Base-by-base conservation (phyloP, 2,797 vertebrate species). In the Sebastes hopkinsi region DNA sequence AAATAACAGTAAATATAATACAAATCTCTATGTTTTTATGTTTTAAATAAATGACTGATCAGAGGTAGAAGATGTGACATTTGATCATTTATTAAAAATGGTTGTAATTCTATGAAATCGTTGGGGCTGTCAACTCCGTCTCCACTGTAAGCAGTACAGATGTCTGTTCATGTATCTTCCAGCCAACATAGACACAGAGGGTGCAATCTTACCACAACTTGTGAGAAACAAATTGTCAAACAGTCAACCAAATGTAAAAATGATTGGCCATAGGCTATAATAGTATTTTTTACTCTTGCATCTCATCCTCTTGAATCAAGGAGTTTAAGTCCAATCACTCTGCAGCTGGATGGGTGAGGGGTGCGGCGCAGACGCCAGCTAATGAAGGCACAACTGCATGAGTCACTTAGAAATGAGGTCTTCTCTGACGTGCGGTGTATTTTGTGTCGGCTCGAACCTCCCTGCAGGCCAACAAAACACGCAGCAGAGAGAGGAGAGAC, bases 361-460 rank as follows among this genome's bases (percentile, higher is more conserved):
- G 59, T 25, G 52, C 2, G 27, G 22, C 23, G 25, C 62, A 75
- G 74, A 70, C 2, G 3, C 64, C 77, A 36, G 71, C 73, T 64
- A 61, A 85, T 83, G 77, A 87, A 82, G 78, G 74, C 66, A 58
- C 59, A 81, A 67, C 80, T 73, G 83, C 66, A 56, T 67, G 75
- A 91, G 75, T 89, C 83, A 83, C 61, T 96, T 93, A 99, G 93
- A 99, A 99, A 81, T 76, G 95, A 82, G 97, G 96, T 87, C 92
- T 97, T 73, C 98, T 96, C 81, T 97, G 97, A 18, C 97, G 97
- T 29, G 95, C 98, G 0, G 97, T 99, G 94, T 98, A 99, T 85
- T 96, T 98, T 0, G 97, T 99, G 90, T 99, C 98, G 0, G 96
- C 94, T 64, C 98, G 95, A 80, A 99, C 98, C 0, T 96, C 96